Evolutionary conservation across 2,113 vertebrate species (phyloP).

Genomic region (Catagonus wagneri): DNA sequence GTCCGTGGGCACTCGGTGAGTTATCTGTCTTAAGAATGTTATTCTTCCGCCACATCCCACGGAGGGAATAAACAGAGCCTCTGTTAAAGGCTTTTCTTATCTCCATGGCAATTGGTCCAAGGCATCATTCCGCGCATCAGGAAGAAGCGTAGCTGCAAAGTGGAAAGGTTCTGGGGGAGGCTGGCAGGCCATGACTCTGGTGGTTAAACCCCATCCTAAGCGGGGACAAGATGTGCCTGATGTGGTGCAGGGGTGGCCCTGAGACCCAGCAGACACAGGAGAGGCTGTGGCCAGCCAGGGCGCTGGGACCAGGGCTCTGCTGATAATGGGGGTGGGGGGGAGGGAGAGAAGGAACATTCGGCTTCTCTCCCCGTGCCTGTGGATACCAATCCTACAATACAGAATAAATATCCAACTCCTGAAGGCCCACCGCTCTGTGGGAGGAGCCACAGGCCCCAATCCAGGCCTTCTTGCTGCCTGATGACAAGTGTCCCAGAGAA

Average conservation of each 20-base stretch:
- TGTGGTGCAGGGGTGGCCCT: accelerated
- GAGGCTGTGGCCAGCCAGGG: not conserved
- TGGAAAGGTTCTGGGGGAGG: not conserved
- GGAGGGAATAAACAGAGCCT: not conserved
- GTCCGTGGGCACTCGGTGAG: constrained; percentile 58
- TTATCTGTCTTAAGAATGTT: constrained; percentile 34
- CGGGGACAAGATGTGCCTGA: not conserved
- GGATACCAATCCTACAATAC: not conserved
- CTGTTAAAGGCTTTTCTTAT: not conserved
- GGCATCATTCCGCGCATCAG: not conserved
- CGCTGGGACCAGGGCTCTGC: not conserved
- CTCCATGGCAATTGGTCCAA: not conserved
- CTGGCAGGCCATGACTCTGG: not conserved
- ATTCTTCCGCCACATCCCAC: not conserved
- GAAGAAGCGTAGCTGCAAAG: not conserved
- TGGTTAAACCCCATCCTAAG: not conserved
- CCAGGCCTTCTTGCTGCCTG: not conserved
- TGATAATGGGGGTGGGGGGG: not conserved
- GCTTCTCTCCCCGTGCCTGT: not conserved
- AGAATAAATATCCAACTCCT: not conserved
- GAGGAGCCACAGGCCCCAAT: not conserved
- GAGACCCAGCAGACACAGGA: not conserved
- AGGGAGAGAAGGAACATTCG: not conserved
- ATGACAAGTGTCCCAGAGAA: not conserved
- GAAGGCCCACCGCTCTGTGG: not conserved